A percentile compares a stretch with the other conserved stretches of the same genome.
Conservation (phyloP, 2,113 vertebrate genomes). For the Romanogobio albipinnatus region DNA sequence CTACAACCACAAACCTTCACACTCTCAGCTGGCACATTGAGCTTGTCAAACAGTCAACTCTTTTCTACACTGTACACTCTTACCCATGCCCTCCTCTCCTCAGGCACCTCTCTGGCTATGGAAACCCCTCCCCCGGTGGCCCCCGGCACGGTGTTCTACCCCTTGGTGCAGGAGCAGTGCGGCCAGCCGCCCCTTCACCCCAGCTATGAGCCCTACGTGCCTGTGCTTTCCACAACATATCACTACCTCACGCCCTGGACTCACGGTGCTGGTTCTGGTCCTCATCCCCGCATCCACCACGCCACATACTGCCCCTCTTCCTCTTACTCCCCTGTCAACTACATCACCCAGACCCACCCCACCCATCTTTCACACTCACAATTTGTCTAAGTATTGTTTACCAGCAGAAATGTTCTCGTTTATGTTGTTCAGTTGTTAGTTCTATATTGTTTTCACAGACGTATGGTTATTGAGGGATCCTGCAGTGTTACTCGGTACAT, state of each 20-base stretch:
- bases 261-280: conserved; percentile 69
- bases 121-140: conserved; percentile 74
- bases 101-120: conserved; percentile 75
- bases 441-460: conserved; percentile 13
- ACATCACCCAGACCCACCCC: conserved; percentile 76
- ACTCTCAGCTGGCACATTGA: background rate
- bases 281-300: conserved; percentile 54
- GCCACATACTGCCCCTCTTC: conserved; percentile 72
- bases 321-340: conserved; percentile 74
- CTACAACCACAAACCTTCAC: background rate
- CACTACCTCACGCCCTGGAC: conserved; percentile 75
- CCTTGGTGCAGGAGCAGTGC: conserved; percentile 81
- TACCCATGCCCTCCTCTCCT: conserved; percentile 48
- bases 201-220: conserved; percentile 81
- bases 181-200: conserved; percentile 73
- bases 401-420: background rate
- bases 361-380: conserved; percentile 80
- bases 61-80: conserved; percentile 4
- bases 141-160: conserved; percentile 76
- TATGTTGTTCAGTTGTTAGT: conserved; percentile 10
- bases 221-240: conserved; percentile 75
- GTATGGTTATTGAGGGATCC: conserved; percentile 26
- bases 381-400: conserved; percentile 68
- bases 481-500: background rate
- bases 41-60: background rate